Conservation (phyloP, 1,140 invertebrate genomes). For the Magallana angulata region DNA sequence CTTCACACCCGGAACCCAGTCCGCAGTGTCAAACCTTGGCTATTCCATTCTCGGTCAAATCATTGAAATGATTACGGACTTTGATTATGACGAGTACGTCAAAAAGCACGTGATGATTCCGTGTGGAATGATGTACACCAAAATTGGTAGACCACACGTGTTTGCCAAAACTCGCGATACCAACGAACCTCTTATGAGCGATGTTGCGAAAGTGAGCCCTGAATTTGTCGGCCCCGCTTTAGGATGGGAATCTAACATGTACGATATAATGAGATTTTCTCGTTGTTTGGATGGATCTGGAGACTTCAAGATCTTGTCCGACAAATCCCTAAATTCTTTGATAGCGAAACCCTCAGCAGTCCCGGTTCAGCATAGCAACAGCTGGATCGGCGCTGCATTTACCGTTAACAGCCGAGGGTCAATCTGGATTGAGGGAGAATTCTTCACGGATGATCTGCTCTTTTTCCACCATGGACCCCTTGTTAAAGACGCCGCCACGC, state of each 20-base stretch:
- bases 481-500: neutral
- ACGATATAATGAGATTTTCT: conserved; percentile 71
- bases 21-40: conserved; percentile 77
- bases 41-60: conserved; percentile 77
- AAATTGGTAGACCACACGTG: conserved; percentile 58
- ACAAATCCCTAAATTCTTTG: conserved; percentile 59
- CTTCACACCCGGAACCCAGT: conserved; percentile 72
- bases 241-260: conserved; percentile 75
- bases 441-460: conserved; percentile 68
- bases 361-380: conserved; percentile 54
- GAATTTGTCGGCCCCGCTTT: conserved; percentile 68
- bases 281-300: conserved; percentile 66
- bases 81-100: conserved; percentile 73
- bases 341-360: conserved; percentile 53
- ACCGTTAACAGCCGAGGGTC: conserved; percentile 61
- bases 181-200: conserved; percentile 58
- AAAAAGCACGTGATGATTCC: conserved; percentile 71
- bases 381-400: conserved; percentile 69
- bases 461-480: conserved; percentile 62
- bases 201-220: conserved; percentile 61
- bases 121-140: conserved; percentile 77
- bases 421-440: conserved; percentile 71
- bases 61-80: conserved; percentile 71
- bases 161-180: conserved; percentile 48
- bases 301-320: conserved; percentile 66